These are phyloP conservation scores for Lepus europaeus DNA, from an alignment of 2,113 vertebrate species.

Conservation along the genomic window DNA sequence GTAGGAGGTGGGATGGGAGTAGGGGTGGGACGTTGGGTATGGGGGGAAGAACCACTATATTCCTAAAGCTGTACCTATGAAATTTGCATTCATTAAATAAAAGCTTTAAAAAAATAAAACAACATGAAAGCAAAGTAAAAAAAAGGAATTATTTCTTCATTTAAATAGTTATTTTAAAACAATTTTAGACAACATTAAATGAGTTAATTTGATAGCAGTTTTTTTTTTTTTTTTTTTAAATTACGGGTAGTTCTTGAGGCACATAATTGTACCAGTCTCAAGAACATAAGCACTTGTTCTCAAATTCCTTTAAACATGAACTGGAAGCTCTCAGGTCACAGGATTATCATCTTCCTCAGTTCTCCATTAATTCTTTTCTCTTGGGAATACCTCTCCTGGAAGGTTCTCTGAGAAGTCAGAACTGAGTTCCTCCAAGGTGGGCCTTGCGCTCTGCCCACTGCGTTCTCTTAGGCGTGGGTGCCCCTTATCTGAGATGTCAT, in stretches of 20 bases:
- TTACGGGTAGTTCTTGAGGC: not conserved
- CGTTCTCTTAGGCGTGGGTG: not conserved
- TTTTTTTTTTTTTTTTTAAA: not conserved
- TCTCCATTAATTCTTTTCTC: not conserved
- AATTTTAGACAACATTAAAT: not conserved
- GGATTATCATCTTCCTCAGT: not conserved
- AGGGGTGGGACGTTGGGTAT: no score
- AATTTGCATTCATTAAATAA: no score
- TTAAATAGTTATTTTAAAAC: constrained; percentile 41
- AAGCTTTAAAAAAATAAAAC: no score
- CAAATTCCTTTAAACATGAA: not conserved
- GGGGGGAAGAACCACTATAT: no score
- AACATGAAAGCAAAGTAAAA: no score
- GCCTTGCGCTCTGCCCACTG: not conserved
- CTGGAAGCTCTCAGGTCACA: not conserved
- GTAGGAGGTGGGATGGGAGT: no score
- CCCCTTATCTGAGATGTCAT: not conserved
- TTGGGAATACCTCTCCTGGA: not conserved
- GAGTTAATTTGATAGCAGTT: not conserved
- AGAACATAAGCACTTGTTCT: not conserved
- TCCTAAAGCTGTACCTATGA: no score
- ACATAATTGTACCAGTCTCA: not conserved
- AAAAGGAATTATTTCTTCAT: constrained; percentile 39
- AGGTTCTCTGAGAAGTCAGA: not conserved
- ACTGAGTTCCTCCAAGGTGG: not conserved